phyloP scores from a whole-genome alignment of 2,797 vertebrate species.

The Myotis findleyi region DNA sequence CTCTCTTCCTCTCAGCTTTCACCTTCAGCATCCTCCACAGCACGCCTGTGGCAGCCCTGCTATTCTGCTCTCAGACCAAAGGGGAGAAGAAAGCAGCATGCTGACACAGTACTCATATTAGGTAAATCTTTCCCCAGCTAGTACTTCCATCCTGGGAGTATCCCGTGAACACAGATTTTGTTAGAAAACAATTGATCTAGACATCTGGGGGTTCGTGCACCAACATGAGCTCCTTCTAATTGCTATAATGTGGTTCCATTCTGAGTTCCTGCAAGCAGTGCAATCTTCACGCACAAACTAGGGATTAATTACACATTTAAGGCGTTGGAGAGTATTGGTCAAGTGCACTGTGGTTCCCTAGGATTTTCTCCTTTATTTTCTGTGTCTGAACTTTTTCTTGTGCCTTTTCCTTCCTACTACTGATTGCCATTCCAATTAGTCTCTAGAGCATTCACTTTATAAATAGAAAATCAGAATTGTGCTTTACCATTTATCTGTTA shows the following conservation, averaged over 20 bases:
- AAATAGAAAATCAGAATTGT: slow-evolving; percentile 61
- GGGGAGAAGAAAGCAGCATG: background rate
- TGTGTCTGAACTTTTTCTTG: slow-evolving; percentile 34
- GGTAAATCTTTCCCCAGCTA: slow-evolving; percentile 59
- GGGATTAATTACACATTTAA: slow-evolving; percentile 67
- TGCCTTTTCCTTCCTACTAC: background rate
- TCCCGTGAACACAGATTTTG: slow-evolving; percentile 62
- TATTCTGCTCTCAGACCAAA: slow-evolving; percentile 38
- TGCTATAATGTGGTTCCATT: slow-evolving; percentile 56
- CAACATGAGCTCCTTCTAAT: slow-evolving; percentile 61
- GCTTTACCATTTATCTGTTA: slow-evolving; percentile 53
- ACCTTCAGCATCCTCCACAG: background rate
- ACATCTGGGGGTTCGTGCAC: slow-evolving; percentile 50
- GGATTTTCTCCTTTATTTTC: slow-evolving; percentile 49
- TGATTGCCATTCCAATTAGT: slow-evolving; percentile 15
- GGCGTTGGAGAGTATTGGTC: slow-evolving; percentile 34
- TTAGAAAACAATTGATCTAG: slow-evolving; percentile 60
- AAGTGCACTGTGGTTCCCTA: slow-evolving; percentile 25
- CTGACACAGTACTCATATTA: slow-evolving; percentile 28
- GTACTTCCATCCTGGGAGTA: slow-evolving; percentile 58
- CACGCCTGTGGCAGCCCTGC: background rate
- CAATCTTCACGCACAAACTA: slow-evolving; percentile 59
- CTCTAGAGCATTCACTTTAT: slow-evolving; percentile 47
- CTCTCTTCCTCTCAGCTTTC: slow-evolving; percentile 34
- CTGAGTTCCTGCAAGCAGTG: slow-evolving; percentile 59